phyloP scores from a whole-genome alignment of 2,113 vertebrate genomes.

The Tachysurus vachellii region DNA sequence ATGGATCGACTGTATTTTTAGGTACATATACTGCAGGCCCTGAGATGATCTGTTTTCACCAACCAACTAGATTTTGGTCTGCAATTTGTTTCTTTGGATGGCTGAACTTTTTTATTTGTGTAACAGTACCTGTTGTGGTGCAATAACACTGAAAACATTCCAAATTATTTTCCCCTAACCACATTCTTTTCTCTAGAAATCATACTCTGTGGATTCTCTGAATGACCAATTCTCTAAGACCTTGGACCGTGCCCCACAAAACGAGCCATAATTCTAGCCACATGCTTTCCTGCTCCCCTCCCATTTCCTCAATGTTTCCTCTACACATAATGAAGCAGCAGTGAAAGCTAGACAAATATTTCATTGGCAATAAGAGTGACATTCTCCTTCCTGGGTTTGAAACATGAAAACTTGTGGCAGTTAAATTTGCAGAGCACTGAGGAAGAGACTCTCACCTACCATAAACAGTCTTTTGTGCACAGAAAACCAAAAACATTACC shows the following conservation, averaged over 20 bases:
- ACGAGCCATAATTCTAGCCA: slow-evolving; percentile 41
- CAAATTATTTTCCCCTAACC: neutral
- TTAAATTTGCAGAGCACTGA: slow-evolving; percentile 42
- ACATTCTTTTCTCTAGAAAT: neutral
- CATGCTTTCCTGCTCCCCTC: slow-evolving; percentile 40
- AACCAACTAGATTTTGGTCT: neutral
- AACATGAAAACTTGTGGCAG: slow-evolving; percentile 45
- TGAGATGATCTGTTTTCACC: neutral
- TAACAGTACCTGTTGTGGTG: neutral
- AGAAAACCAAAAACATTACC: slow-evolving; percentile 65
- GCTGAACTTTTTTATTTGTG: neutral
- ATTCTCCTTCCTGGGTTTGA: slow-evolving; percentile 52
- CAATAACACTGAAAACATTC: neutral
- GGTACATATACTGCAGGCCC: neutral
- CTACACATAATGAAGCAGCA: slow-evolving; percentile 47
- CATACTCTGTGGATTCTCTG: slow-evolving; percentile 1
- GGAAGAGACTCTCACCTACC: slow-evolving; percentile 61
- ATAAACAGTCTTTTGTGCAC: slow-evolving; percentile 55
- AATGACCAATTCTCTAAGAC: slow-evolving; percentile 28
- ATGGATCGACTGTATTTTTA: neutral
- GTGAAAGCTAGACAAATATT: slow-evolving; percentile 57
- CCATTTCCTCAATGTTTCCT: slow-evolving; percentile 49
- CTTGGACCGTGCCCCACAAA: slow-evolving; percentile 44
- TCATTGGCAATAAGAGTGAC: slow-evolving; percentile 54
- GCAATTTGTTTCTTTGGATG: neutral